Evolutionary conservation across 30 jellyfish, hydroid and myxozoan genomes (phyloP).

Genomic region (Sanderia malayensis): DNA sequence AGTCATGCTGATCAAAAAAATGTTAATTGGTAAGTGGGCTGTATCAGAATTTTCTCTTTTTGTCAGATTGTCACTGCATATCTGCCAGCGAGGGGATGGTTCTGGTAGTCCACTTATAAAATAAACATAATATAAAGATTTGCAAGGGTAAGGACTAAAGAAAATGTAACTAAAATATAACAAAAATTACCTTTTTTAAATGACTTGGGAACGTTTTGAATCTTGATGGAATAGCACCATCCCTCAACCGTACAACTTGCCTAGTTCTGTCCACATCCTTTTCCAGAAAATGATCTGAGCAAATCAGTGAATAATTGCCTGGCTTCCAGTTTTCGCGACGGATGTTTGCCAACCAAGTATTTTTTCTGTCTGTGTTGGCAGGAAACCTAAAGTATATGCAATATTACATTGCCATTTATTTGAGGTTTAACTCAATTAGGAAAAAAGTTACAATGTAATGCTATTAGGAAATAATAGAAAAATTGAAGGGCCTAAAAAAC

Average conservation of each 20-base stretch:
- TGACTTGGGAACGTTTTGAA: constrained; percentile 45
- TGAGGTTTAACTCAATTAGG: background rate
- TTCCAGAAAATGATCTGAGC: constrained; percentile 46
- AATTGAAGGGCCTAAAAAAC: too few species aligned
- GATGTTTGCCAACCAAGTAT: constrained; percentile 10
- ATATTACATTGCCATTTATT: background rate
- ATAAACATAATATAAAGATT: too few species aligned
- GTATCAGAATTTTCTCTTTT: background rate
- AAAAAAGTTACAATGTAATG: background rate
- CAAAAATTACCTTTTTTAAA: constrained; percentile 28
- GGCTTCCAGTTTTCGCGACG: constrained; percentile 50
- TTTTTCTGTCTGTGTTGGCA: background rate
- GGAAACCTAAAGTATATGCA: constrained; percentile 4
- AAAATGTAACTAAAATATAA: too few species aligned
- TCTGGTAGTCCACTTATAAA: background rate
- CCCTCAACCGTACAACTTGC: constrained; percentile 8
- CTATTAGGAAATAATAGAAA: background rate
- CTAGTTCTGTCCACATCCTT: constrained; percentile 8
- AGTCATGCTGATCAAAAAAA: background rate
- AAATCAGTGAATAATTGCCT: constrained; percentile 16
- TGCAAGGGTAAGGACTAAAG: too few species aligned
- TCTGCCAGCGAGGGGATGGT: background rate
- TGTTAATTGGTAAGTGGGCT: background rate
- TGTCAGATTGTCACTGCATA: background rate
- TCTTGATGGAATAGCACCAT: constrained; percentile 41